Percentiles rank a stretch among this genome's conserved stretches.
Evolutionary conservation across 2,888 invertebrate species (phyloP).

Genomic region (Tenthredo notha): DNA sequence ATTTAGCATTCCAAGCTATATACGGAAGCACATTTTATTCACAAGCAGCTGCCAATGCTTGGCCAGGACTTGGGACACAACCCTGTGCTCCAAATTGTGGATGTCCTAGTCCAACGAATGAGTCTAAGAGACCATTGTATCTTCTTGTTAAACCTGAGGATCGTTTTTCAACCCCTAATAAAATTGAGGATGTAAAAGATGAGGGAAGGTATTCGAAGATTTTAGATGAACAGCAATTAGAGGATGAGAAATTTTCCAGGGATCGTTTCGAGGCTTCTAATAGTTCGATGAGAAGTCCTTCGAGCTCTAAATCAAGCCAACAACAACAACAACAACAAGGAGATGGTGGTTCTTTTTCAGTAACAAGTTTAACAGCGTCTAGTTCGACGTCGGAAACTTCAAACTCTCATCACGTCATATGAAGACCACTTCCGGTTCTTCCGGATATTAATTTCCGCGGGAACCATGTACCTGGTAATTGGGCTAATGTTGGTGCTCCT

Average conservation of each 20-base stretch:
- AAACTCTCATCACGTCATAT: conserved; percentile 84
- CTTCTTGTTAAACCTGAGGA: conserved; percentile 71
- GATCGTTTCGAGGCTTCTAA: conserved; percentile 41
- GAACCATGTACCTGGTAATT: conserved; percentile 78
- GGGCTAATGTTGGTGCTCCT: conserved; percentile 78
- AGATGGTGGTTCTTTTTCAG: conserved; percentile 72
- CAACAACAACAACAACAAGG: conserved; percentile 30
- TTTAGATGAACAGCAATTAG: conserved; percentile 19
- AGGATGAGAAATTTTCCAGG: conserved; percentile 48
- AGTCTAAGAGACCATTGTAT: conserved; percentile 64
- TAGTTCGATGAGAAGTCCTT: conserved; percentile 57
- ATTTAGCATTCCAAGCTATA: conserved; percentile 82
- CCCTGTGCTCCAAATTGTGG: conserved; percentile 71
- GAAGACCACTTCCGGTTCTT: conserved; percentile 92
- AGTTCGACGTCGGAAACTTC: neutral
- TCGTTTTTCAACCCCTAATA: conserved; percentile 50
- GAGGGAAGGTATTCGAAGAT: conserved; percentile 61
- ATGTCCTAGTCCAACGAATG: conserved; percentile 73
- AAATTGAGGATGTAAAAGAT: conserved; percentile 58
- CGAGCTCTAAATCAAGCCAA: conserved; percentile 31
- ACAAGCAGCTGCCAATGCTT: conserved; percentile 74
- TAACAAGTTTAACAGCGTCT: conserved; percentile 72
- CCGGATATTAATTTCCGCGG: conserved; percentile 82
- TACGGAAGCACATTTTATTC: conserved; percentile 81
- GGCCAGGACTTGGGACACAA: conserved; percentile 70